These are phyloP conservation scores for Luffia ferchaultella DNA, from an alignment of 2,888 invertebrate species.

Conservation along the genomic window DNA sequence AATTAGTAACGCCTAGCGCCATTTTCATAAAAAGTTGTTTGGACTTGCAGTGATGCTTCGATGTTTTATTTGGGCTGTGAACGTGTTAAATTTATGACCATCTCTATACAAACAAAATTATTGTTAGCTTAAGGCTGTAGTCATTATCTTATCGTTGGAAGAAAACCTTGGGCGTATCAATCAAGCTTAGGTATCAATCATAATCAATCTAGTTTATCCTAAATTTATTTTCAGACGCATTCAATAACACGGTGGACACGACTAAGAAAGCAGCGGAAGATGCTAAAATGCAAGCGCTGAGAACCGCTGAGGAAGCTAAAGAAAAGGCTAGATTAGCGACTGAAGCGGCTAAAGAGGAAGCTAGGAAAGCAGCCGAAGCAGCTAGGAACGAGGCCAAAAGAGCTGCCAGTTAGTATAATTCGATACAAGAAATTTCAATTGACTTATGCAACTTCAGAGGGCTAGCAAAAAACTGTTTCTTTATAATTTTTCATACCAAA, in stretches of 20 bases:
- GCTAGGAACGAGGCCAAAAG: conserved; percentile 40
- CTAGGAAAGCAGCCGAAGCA: conserved; percentile 42
- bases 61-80: no score
- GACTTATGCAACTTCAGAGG: not conserved
- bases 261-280: conserved; percentile 53
- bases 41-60: no score
- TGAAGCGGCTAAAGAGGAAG: conserved; percentile 41
- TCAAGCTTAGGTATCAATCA: no score
- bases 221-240: conserved; percentile 34
- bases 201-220: not conserved
- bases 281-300: conserved; percentile 35
- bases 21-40: no score
- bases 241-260: conserved; percentile 44
- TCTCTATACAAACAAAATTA: no score
- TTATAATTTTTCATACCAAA: no score
- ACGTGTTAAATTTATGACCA: no score
- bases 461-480: not conserved
- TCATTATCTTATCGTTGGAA: no score
- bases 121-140: no score
- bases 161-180: no score
- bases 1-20: no score
- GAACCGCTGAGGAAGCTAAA: conserved; percentile 48
- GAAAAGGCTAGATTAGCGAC: conserved; percentile 46
- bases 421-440: no score
- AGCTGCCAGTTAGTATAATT: conserved; percentile 38